phyloP scores from a whole-genome alignment of 92 coral and sea anemone species.

The Nematostella vectensis region DNA sequence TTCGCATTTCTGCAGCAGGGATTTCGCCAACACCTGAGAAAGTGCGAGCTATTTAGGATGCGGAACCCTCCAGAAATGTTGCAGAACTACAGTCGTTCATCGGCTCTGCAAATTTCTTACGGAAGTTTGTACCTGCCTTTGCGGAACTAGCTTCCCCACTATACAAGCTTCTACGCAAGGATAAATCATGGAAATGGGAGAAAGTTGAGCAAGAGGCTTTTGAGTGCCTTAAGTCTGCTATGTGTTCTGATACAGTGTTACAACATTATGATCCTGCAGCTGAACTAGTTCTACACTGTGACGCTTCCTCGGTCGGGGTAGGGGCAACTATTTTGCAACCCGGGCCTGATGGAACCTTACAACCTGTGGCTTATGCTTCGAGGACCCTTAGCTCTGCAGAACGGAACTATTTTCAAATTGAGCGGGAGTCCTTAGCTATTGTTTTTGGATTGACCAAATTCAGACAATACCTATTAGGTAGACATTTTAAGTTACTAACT shows the following conservation, averaged over 20 bases:
- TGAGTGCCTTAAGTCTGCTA: constrained; percentile 1
- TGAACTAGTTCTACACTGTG: constrained; percentile 21
- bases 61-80: constrained; percentile 29
- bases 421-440: constrained; percentile 33
- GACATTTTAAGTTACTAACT: constrained; percentile 19
- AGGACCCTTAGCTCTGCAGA: constrained; percentile 33
- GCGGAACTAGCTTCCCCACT: constrained; percentile 25
- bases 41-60: constrained; percentile 20
- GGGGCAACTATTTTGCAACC: constrained; percentile 23
- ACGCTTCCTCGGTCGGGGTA: constrained; percentile 25
- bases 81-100: constrained; percentile 42
- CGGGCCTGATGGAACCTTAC: constrained; percentile 11
- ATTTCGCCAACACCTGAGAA: constrained; percentile 34
- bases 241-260: constrained; percentile 18
- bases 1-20: constrained; percentile 22
- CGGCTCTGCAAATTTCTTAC: constrained; percentile 29
- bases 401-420: constrained; percentile 4
- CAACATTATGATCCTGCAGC: constrained; percentile 28
- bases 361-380: constrained; percentile 43
- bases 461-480: constrained; percentile 20
- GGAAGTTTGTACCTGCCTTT: constrained; percentile 32
- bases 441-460: constrained; percentile 32
- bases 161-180: constrained; percentile 19
- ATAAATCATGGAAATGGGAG: constrained; percentile 19
- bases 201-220: constrained; percentile 25